Evolutionary conservation across 2,113 vertebrate species (phyloP).

Genomic region (Argyrosomus japonicus): DNA sequence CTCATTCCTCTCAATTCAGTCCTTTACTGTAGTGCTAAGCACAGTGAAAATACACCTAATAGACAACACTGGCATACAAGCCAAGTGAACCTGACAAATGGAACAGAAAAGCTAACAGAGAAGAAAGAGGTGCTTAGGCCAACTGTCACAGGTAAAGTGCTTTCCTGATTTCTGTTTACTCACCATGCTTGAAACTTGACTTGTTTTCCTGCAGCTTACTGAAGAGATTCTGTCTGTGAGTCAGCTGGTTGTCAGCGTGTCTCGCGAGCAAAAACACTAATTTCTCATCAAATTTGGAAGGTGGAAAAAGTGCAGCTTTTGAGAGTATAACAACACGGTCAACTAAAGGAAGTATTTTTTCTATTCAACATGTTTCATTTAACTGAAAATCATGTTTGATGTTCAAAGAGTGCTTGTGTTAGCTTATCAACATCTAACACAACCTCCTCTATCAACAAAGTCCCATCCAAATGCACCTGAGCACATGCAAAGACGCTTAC

Average conservation of each 20-base stretch:
- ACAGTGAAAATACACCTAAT: conserved; percentile 78
- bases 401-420: background rate
- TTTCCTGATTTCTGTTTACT: conserved; percentile 85
- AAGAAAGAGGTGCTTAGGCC: conserved; percentile 88
- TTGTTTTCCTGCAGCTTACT: conserved; percentile 82
- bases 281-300: conserved; percentile 21
- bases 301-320: conserved; percentile 29
- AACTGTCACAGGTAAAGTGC: conserved; percentile 85
- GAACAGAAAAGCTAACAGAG: conserved; percentile 86
- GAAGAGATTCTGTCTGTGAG: conserved; percentile 75
- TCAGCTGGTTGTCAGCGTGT: conserved; percentile 68
- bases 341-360: background rate
- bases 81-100: conserved; percentile 87
- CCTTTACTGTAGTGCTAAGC: conserved; percentile 67
- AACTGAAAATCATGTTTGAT: background rate
- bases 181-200: conserved; percentile 80
- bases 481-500: background rate
- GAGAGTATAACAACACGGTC: conserved; percentile 17
- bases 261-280: conserved; percentile 27
- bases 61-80: conserved; percentile 77
- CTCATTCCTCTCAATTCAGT: conserved; percentile 49
- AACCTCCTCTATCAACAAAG: conserved; percentile 16
- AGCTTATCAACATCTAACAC: conserved; percentile 5
- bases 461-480: background rate
- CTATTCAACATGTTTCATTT: background rate